These are phyloP conservation scores for Pluvialis apricaria DNA, from an alignment of 2,113 vertebrate genomes.

Conservation along the genomic window DNA sequence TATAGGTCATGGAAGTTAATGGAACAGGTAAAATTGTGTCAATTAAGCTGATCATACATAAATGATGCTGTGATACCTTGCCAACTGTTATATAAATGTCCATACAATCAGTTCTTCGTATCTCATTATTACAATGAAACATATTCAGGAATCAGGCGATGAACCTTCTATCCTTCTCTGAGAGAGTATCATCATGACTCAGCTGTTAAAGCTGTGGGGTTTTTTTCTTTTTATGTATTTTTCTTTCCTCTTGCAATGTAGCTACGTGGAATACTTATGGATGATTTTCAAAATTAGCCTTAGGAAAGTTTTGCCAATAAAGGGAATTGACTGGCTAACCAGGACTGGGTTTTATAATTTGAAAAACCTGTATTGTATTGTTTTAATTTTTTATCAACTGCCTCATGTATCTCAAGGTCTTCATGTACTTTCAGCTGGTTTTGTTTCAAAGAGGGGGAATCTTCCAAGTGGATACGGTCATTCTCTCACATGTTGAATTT, in stretches of 20 bases:
- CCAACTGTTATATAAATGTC: neutral
- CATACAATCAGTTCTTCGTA: neutral
- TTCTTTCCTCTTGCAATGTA: neutral
- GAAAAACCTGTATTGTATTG: slow-evolving; percentile 23
- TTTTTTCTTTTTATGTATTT: neutral
- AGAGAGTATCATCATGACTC: neutral
- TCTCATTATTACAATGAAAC: neutral
- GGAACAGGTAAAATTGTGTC: neutral
- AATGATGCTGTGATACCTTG: neutral
- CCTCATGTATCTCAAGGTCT: neutral
- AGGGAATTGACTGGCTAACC: neutral
- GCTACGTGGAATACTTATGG: slow-evolving; percentile 8
- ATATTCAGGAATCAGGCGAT: neutral
- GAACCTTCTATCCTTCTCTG: neutral
- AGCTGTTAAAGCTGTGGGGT: neutral
- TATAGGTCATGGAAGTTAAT: neutral
- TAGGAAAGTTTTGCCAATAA: slow-evolving; percentile 5
- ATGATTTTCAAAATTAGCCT: neutral
- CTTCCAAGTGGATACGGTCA: neutral
- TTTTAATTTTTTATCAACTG: slow-evolving; percentile 11
- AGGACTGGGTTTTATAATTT: slow-evolving; percentile 6
- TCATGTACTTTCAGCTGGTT: neutral
- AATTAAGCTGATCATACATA: neutral
- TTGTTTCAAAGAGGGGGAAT: neutral
- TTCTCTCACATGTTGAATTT: neutral